Base-by-base conservation (phyloP, 2,888 invertebrate genomes). In the Ophion slaviceki region DNA sequence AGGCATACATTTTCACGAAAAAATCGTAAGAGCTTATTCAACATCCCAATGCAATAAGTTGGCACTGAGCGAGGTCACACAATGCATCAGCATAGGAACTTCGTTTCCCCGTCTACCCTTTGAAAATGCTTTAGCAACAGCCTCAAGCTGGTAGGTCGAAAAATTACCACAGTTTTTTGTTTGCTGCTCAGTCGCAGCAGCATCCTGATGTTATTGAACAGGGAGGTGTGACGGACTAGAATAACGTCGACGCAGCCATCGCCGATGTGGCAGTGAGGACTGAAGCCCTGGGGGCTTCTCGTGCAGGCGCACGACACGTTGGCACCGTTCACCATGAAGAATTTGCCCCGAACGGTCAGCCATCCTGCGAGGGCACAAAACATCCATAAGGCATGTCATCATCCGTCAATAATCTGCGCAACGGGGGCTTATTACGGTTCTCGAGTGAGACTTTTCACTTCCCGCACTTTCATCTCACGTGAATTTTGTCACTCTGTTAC, bases 201-300 rank as follows among this genome's bases (percentile, higher is more conserved):
- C 91, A 97, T 95, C 86, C 96, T 95, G 66, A 97, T 93, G 92
- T 96, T 97, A 91, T 97, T 96, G 61, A 96, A 91, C 80, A 97
- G 92, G 28, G 96, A 96, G 28, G 97, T 97, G 91, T 97, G 96
- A 67, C 95, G 95, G 59, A 97, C 96, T 62, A 98, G 93, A 87
- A 97, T 96, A 87, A 98, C 95, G 94, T 98, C 97, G 84, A 97
- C 95, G 92, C 96, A 96, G 45, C 98, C 98, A 93, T 98, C 97
- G 0, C 97, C 97, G 61, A 97, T 94, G 93, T 98, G 97, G 92
- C 96, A 96, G 90, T 95, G 96, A 1, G 97, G 97, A 67, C 97
- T 96, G 89, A 97, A 96, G 68, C 98, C 98, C 91, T 96, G 95
- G 0, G 97, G 97, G 90, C 96, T 96, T 87, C 96, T 95, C 24